Conservation (phyloP, 2,888 invertebrate species). For the Epicampocera succincta region DNA sequence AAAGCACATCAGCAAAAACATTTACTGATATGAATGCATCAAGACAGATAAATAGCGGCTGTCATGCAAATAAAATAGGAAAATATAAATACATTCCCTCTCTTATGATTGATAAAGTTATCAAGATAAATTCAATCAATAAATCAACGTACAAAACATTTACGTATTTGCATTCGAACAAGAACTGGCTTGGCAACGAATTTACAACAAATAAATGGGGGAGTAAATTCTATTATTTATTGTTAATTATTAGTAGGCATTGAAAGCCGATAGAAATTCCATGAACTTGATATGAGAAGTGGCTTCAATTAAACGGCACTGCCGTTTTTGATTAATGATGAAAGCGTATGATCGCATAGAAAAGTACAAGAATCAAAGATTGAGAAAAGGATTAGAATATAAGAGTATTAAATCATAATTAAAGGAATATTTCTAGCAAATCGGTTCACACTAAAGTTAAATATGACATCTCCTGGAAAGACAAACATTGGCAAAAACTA, state of each 20-base stretch:
- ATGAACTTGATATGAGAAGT: conserved; percentile 30
- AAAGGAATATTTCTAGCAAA: too few species aligned
- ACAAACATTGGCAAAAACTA: too few species aligned
- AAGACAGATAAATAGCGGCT: conserved; percentile 24
- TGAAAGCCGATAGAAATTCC: conserved; percentile 31
- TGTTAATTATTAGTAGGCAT: conserved; percentile 13
- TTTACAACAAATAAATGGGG: conserved; percentile 4
- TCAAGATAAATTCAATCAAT: conserved; percentile 57
- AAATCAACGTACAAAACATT: conserved; percentile 31
- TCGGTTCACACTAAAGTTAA: too few species aligned
- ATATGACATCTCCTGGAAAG: too few species aligned
- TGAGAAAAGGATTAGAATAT: too few species aligned
- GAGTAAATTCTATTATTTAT: neutral
- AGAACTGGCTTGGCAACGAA: conserved; percentile 1
- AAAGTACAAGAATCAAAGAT: too few species aligned
- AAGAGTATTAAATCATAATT: too few species aligned
- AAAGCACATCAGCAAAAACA: conserved; percentile 24
- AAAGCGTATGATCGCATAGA: too few species aligned
- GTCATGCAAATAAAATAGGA: conserved; percentile 15
- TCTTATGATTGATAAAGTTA: conserved; percentile 54
- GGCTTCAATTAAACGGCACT: conserved; percentile 42
- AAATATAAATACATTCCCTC: neutral
- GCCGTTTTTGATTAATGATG: conserved; percentile 13
- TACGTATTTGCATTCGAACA: neutral
- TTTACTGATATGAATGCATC: conserved; percentile 30